These are phyloP conservation scores for Eulemur rubriventer DNA, from an alignment of 2,797 vertebrate genomes.

Conservation along the genomic window DNA sequence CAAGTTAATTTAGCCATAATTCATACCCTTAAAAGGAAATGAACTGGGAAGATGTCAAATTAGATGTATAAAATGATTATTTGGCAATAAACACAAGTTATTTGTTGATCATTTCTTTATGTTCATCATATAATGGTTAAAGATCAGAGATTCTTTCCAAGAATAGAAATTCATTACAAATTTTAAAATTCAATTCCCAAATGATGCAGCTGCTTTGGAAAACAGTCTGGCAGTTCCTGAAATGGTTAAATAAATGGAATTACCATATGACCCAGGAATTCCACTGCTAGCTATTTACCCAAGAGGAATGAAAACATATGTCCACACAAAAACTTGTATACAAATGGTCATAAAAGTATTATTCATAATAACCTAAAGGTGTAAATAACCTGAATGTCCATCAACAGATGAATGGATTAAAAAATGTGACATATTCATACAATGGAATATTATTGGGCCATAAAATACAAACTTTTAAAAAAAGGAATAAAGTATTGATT, in stretches of 20 bases:
- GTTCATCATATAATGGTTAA: constrained; percentile 23
- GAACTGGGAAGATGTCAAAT: not conserved
- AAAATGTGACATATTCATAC: not conserved
- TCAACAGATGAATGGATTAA: not conserved
- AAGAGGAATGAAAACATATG: constrained; percentile 18
- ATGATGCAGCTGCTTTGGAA: not conserved
- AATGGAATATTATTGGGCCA: not conserved
- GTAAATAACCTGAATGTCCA: not conserved
- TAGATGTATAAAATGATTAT: constrained; percentile 35
- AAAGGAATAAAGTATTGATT: not conserved
- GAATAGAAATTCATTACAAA: constrained; percentile 40
- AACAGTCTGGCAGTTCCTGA: constrained; percentile 6
- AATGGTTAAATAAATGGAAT: not conserved
- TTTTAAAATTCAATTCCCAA: constrained; percentile 45
- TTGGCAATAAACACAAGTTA: not conserved
- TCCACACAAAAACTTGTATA: not conserved
- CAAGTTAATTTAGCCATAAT: constrained; percentile 2
- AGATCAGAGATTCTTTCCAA: not conserved
- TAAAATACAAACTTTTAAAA: not conserved
- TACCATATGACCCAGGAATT: not conserved
- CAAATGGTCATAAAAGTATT: not conserved
- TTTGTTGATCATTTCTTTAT: constrained; percentile 21
- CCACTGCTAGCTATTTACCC: not conserved
- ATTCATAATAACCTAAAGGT: not conserved
- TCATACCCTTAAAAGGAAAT: constrained; percentile 29